phyloP scores from a whole-genome alignment of 2,113 vertebrate species.

The Riparia riparia region DNA sequence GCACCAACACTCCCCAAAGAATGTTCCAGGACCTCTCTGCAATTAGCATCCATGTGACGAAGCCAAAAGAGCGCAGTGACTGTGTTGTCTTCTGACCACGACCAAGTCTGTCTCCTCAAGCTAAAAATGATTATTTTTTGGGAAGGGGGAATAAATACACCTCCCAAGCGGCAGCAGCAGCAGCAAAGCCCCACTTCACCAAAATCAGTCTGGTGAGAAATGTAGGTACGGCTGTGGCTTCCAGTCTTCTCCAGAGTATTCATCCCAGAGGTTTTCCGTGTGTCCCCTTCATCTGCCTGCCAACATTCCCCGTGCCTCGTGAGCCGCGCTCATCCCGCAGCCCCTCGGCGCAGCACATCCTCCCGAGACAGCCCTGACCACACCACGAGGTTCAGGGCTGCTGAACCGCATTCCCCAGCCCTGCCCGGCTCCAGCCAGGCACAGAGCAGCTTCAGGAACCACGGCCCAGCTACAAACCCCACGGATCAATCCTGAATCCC shows the following conservation, averaged over 20 bases:
- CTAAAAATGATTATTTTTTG: neutral
- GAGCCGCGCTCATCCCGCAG: neutral
- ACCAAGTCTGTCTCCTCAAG: neutral
- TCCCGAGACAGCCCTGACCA: neutral
- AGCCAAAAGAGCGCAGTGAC: neutral
- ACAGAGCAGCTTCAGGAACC: neutral
- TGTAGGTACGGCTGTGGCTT: accelerated
- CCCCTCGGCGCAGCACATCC: neutral
- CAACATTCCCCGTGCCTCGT: accelerated
- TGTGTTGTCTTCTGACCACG: neutral
- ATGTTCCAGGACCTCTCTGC: neutral
- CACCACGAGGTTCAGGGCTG: neutral
- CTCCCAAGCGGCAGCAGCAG: neutral
- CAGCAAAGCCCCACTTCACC: neutral
- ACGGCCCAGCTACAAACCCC: neutral
- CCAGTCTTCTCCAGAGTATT: neutral
- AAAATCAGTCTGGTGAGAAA: neutral
- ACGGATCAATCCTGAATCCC: accelerated
- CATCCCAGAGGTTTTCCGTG: neutral
- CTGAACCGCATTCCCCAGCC: neutral
- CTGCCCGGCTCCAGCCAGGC: neutral
- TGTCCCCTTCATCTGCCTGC: neutral
- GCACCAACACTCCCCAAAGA: neutral
- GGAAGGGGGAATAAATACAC: neutral
- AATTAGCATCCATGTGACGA: neutral